A percentile compares a stretch with the other conserved stretches of the same genome.
phyloP scores from a whole-genome alignment of 2,797 vertebrate genomes.

The Etheostoma perlongum region DNA sequence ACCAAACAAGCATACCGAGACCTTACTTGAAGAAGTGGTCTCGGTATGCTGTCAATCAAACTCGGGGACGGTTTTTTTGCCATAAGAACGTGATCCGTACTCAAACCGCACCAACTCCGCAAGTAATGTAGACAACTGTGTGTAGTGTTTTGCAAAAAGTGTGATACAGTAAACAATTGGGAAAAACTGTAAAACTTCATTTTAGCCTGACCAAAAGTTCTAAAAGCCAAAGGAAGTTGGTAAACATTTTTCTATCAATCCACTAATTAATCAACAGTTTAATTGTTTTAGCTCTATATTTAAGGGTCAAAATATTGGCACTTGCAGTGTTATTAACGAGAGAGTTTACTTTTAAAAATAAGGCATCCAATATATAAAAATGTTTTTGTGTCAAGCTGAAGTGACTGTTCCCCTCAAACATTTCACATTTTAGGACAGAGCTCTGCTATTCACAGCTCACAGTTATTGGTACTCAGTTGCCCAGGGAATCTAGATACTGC shows the following conservation, averaged over 20 bases:
- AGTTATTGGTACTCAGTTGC: background rate
- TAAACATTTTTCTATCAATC: background rate
- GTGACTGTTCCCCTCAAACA: background rate
- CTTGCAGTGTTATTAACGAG: background rate
- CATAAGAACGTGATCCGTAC: too few relatives aligned
- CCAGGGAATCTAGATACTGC: background rate
- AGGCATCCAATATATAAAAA: conserved; percentile 2
- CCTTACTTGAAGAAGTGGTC: too few relatives aligned
- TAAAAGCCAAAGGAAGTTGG: background rate
- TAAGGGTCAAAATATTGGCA: background rate
- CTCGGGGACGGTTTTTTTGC: too few relatives aligned
- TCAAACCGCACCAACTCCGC: too few relatives aligned
- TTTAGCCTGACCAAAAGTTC: background rate
- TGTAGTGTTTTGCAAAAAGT: too few relatives aligned
- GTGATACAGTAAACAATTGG: too few relatives aligned
- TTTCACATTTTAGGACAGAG: background rate
- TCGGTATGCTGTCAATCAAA: too few relatives aligned
- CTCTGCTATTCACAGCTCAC: background rate
- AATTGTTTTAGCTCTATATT: background rate
- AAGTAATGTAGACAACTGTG: too few relatives aligned
- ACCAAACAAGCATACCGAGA: too few relatives aligned
- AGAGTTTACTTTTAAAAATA: background rate
- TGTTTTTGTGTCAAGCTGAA: background rate
- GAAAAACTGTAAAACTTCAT: too few relatives aligned
- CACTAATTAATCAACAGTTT: background rate